Evolutionary conservation across 2,113 vertebrate species (phyloP).

Genomic region (Syngnathus floridae): DNA sequence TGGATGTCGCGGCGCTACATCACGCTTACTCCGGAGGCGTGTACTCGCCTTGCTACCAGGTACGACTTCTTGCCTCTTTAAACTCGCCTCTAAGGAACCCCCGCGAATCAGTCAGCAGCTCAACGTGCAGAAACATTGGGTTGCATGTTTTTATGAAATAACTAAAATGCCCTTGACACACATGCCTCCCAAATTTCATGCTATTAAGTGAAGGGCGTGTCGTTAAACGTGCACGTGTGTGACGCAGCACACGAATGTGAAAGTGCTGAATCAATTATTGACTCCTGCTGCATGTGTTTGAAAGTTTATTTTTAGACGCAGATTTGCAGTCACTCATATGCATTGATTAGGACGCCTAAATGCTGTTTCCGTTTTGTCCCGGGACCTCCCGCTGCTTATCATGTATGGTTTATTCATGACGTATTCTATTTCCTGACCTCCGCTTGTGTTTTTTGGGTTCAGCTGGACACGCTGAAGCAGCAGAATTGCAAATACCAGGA

Average conservation of each 20-base stretch:
- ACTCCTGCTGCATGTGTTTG: constrained; percentile 9
- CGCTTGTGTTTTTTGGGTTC: constrained; percentile 25
- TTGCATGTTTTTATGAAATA: too few species aligned
- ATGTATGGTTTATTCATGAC: not conserved
- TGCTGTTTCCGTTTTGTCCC: not conserved
- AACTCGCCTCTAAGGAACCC: not conserved
- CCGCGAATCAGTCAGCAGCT: too few species aligned
- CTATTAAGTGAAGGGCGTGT: not conserved
- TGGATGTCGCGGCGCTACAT: constrained; percentile 67
- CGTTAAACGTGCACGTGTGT: not conserved
- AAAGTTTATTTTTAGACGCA: constrained; percentile 6
- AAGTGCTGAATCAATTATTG: constrained; percentile 37
- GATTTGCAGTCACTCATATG: not conserved
- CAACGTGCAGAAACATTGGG: too few species aligned
- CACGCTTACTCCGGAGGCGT: constrained; percentile 61
- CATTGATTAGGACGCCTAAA: not conserved
- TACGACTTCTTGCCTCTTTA: constrained; percentile 26
- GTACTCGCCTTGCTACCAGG: constrained; percentile 67
- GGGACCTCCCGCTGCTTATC: not conserved
- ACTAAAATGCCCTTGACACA: not conserved
- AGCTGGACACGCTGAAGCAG: constrained; percentile 84
- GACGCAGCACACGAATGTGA: not conserved
- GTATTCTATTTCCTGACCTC: not conserved
- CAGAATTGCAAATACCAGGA: constrained; percentile 82
- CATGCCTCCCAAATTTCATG: not conserved